phyloP scores from a whole-genome alignment of 2,797 vertebrate genomes.

The Vireo griseus region DNA sequence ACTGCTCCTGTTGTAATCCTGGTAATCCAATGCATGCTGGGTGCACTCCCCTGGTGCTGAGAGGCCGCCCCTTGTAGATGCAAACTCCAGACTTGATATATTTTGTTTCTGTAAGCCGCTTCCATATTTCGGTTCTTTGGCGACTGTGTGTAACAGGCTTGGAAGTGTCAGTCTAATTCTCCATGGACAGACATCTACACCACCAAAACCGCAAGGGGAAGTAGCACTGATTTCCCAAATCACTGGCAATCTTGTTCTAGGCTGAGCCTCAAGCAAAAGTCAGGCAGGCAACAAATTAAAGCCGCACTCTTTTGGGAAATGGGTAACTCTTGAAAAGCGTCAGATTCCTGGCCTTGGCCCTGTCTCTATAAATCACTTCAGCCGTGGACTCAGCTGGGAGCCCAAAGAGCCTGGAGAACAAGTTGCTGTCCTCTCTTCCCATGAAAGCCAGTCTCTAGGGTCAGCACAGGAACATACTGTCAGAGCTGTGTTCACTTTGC shows the following conservation, averaged over 20 bases:
- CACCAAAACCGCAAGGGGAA: slow-evolving; percentile 60
- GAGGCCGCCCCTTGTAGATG: not conserved
- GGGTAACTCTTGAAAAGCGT: slow-evolving; percentile 60
- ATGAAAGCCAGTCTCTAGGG: not conserved
- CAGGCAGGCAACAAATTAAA: slow-evolving; percentile 59
- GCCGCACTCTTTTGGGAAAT: slow-evolving; percentile 43
- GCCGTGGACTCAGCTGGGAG: slow-evolving; percentile 27
- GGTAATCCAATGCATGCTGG: not conserved
- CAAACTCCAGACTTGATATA: not conserved
- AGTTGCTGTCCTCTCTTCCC: slow-evolving; percentile 30
- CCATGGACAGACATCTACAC: slow-evolving; percentile 43
- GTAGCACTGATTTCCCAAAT: slow-evolving; percentile 62
- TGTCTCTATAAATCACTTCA: slow-evolving; percentile 59
- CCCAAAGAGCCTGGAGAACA: slow-evolving; percentile 36
- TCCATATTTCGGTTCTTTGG: not conserved
- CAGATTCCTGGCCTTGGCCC: slow-evolving; percentile 60
- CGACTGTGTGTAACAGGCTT: not conserved
- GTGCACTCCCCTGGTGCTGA: not conserved
- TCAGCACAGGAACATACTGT: not conserved
- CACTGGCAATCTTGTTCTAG: slow-evolving; percentile 55
- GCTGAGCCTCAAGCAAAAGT: slow-evolving; percentile 57
- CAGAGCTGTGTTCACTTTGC: not conserved
- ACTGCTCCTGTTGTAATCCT: not conserved
- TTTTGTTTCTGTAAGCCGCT: not conserved
- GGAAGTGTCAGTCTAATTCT: slow-evolving; percentile 53